Conservation (phyloP, 2,888 invertebrate species). For the Rhogogaster chlorosoma region DNA sequence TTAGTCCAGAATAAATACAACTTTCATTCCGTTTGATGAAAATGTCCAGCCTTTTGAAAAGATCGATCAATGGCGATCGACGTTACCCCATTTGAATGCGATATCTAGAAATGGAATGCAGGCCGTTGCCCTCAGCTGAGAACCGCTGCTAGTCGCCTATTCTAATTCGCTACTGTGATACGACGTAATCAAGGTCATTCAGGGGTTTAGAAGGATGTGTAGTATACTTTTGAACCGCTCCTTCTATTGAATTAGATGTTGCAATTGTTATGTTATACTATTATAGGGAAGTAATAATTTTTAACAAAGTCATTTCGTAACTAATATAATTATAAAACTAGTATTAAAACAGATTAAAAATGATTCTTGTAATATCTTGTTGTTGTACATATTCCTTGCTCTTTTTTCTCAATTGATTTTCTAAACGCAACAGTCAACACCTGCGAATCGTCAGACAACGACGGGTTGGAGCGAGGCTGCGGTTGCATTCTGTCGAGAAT, state of each 20-base stretch:
- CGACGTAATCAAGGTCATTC: slow-evolving; percentile 24
- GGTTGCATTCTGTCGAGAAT: slow-evolving; percentile 71
- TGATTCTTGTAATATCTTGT: neutral
- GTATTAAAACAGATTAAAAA: neutral
- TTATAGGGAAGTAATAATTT: neutral
- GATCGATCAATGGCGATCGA: neutral
- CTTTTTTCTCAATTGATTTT: neutral
- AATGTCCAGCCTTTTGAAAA: neutral
- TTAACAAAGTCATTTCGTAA: neutral
- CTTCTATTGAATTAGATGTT: neutral
- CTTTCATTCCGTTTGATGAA: neutral
- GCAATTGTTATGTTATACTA: neutral
- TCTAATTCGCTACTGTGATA: neutral
- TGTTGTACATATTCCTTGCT: neutral
- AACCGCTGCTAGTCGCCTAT: neutral
- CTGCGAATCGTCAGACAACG: slow-evolving; percentile 23
- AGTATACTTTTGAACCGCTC: neutral
- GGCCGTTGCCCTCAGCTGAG: neutral
- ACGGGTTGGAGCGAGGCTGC: slow-evolving; percentile 28
- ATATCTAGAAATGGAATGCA: neutral
- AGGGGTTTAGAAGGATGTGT: neutral
- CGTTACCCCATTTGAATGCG: neutral
- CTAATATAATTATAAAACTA: neutral
- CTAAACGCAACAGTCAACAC: slow-evolving; percentile 25
- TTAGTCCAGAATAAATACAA: neutral